phyloP scores from a whole-genome alignment of 2,797 vertebrate species.

The Sebastes goodei region DNA sequence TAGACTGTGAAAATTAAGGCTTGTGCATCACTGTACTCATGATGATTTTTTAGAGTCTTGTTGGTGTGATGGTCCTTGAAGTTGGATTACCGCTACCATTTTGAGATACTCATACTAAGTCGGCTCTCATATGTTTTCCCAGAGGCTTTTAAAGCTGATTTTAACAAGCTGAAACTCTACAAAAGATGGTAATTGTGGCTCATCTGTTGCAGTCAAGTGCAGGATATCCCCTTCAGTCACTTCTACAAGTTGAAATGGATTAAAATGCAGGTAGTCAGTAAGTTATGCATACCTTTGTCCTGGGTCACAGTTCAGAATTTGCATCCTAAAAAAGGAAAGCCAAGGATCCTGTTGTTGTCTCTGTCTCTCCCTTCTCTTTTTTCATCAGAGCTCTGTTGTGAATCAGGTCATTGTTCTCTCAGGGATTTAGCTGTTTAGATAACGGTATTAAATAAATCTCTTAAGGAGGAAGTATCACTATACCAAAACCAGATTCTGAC shows the following conservation, averaged over 20 bases:
- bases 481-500: not conserved
- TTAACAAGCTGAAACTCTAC: not conserved
- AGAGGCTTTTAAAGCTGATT: conserved; percentile 15
- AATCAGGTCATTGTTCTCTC: conserved; percentile 2
- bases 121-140: not conserved
- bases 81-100: not conserved
- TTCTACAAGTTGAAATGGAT: not conserved
- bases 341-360: not conserved
- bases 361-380: not conserved
- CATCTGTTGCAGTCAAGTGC: not conserved
- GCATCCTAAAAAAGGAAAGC: not conserved
- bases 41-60: conserved; percentile 34
- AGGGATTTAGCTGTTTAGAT: not conserved
- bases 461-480: not conserved
- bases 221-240: not conserved
- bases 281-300: not conserved
- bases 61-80: conserved; percentile 36
- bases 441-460: not conserved
- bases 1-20: conserved; percentile 6
- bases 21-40: conserved; percentile 16
- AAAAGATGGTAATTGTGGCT: not conserved
- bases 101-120: conserved; percentile 10
- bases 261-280: not conserved
- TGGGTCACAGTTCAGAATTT: not conserved
- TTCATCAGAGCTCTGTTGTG: not conserved